These are phyloP conservation scores for Dicycla oo DNA, from an alignment of 2,888 invertebrate genomes.

Conservation along the genomic window DNA sequence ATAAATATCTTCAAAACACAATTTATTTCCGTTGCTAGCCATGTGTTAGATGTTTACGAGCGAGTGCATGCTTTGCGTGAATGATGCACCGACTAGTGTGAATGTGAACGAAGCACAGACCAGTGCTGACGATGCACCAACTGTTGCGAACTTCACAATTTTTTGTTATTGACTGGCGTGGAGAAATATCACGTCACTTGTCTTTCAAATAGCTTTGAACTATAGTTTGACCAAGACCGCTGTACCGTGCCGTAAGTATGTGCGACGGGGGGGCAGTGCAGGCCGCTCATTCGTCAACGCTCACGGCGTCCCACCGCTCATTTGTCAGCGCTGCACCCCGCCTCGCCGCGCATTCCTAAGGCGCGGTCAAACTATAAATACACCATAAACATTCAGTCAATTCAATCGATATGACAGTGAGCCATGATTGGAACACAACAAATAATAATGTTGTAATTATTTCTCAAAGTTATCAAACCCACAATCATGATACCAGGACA, in stretches of 20 bases:
- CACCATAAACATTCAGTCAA: no score
- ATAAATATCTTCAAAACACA: slow-evolving; percentile 28
- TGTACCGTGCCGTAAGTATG: no score
- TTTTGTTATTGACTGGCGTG: neutral
- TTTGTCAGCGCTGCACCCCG: no score
- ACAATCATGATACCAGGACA: neutral
- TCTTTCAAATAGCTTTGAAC: neutral
- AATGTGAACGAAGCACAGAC: slow-evolving; percentile 3
- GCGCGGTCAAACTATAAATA: no score
- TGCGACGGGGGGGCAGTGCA: no score
- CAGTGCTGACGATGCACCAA: neutral
- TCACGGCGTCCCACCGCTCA: no score
- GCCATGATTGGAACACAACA: neutral
- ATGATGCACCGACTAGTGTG: slow-evolving; percentile 3
- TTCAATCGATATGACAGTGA: neutral
- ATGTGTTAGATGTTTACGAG: slow-evolving; percentile 39
- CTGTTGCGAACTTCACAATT: neutral
- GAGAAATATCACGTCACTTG: neutral
- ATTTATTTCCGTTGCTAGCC: slow-evolving; percentile 39
- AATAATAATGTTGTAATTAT: neutral
- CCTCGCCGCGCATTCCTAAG: no score
- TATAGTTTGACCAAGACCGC: no score
- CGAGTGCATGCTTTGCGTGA: slow-evolving; percentile 1
- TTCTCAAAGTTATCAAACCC: no score
- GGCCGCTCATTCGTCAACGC: no score